phyloP scores from a whole-genome alignment of 2,888 invertebrate genomes.

The Hyppa rectilinea region DNA sequence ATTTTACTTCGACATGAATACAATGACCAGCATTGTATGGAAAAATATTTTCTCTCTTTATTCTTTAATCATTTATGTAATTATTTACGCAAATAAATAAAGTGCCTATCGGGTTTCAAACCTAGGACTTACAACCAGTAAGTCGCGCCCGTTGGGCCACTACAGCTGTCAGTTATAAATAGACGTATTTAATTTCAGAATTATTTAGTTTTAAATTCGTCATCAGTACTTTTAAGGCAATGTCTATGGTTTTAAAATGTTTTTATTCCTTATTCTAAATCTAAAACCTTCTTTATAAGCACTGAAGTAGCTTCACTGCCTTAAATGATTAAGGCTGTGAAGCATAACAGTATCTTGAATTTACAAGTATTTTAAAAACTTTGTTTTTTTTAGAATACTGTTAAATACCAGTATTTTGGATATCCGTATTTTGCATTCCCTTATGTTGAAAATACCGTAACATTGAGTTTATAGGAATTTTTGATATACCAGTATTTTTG shows the following conservation, averaged over 20 bases:
- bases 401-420: background rate
- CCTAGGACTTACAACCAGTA: too few species aligned
- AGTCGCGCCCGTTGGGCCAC: too few species aligned
- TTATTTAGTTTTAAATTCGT: slow-evolving; percentile 32
- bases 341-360: background rate
- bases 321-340: background rate
- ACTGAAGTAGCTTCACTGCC: background rate
- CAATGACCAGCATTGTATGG: slow-evolving; percentile 6
- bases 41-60: background rate
- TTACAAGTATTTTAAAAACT: background rate
- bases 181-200: background rate
- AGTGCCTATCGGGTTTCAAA: too few species aligned
- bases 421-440: background rate
- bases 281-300: background rate
- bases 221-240: slow-evolving; percentile 12
- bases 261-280: slow-evolving; percentile 1
- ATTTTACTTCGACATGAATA: background rate
- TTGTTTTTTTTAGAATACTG: too few species aligned
- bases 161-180: too few species aligned
- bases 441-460: background rate
- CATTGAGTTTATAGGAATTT: background rate
- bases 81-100: too few species aligned
- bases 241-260: slow-evolving; percentile 4
- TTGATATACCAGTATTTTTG: background rate
- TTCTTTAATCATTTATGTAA: too few species aligned